Evolutionary conservation across 1,140 invertebrate species (phyloP).

Genomic region (Liolophura sinensis): DNA sequence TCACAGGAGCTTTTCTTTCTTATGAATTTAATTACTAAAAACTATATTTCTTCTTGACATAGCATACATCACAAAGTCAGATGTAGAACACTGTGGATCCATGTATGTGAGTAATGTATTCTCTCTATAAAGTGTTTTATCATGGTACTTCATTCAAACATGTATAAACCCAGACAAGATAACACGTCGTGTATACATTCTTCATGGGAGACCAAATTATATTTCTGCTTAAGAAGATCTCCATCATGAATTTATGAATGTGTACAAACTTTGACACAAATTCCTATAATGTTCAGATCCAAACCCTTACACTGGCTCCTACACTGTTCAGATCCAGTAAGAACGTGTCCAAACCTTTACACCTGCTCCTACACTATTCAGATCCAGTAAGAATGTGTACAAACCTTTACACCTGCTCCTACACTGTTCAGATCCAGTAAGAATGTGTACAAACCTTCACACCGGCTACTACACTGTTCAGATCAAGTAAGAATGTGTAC

Average conservation of each 20-base stretch:
- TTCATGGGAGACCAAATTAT: too few relatives aligned
- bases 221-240: too few relatives aligned
- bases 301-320: background rate
- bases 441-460: slow-evolving; percentile 12
- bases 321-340: slow-evolving; percentile 3
- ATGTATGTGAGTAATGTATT: too few relatives aligned
- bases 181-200: too few relatives aligned
- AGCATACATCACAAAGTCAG: too few relatives aligned
- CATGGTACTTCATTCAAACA: too few relatives aligned
- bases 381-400: slow-evolving; percentile 58
- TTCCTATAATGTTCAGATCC: background rate
- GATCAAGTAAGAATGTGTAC: slow-evolving; percentile 7
- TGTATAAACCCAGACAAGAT: too few relatives aligned
- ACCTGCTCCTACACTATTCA: slow-evolving; percentile 56
- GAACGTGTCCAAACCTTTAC: slow-evolving; percentile 46
- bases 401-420: too few relatives aligned
- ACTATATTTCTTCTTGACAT: too few relatives aligned
- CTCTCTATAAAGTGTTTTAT: too few relatives aligned
- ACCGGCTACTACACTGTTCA: slow-evolving; percentile 12
- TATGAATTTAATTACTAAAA: background rate
- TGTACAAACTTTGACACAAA: slow-evolving; percentile 1
- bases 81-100: background rate
- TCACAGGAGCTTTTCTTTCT: background rate
- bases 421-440: background rate
- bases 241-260: too few relatives aligned